Conservation (phyloP, 2,888 invertebrate species). For the Cancer borealis region DNA sequence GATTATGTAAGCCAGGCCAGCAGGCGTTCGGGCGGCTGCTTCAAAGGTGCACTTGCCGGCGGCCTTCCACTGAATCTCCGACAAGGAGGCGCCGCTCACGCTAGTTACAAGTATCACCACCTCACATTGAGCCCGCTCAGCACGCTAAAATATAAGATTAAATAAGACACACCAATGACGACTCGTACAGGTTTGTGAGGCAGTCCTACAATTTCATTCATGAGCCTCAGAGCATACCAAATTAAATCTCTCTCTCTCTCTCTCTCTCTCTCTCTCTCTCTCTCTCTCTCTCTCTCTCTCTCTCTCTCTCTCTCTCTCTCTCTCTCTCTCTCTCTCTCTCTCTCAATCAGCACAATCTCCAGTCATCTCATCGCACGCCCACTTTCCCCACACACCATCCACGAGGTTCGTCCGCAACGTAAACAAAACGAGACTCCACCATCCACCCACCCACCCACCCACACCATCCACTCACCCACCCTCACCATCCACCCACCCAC, state of each 20-base stretch:
- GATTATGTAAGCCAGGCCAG: constrained; percentile 34
- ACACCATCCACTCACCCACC: too few relatives aligned
- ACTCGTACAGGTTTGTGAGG: neutral
- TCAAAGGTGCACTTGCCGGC: constrained; percentile 16
- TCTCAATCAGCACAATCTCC: neutral
- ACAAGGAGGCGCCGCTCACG: constrained; percentile 13
- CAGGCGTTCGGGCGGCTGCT: constrained; percentile 38
- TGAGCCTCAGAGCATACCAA: constrained; percentile 3
- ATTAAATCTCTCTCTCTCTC: neutral
- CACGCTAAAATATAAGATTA: neutral
- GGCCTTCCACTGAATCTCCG: neutral
- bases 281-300: constrained; percentile 49
- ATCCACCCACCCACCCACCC: neutral
- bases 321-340: constrained; percentile 27
- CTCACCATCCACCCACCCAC: neutral
- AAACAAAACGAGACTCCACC: neutral
- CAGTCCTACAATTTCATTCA: neutral
- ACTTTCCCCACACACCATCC: neutral
- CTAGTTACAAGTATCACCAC: neutral
- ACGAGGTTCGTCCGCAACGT: neutral
- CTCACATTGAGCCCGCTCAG: neutral
- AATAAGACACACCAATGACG: neutral
- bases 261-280: neutral
- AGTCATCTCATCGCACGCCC: neutral
- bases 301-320: constrained; percentile 49